Evolutionary conservation across 37 sponge, comb jelly and placozoan genomes (phyloP), one percentile per base, ranked within the genome.

Genomic region (Eunapius fragilis): DNA sequence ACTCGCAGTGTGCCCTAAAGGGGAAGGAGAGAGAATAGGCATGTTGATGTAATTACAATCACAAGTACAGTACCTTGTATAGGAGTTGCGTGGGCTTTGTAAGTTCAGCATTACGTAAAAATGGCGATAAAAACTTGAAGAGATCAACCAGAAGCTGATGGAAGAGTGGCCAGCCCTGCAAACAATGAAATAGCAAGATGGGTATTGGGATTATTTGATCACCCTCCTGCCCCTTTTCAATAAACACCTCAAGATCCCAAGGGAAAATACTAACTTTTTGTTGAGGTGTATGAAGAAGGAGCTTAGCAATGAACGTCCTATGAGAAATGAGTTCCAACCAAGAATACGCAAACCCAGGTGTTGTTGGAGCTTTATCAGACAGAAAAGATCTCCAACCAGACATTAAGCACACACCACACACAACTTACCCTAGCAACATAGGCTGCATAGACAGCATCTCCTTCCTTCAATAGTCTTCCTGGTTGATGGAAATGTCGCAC

Each of bases 241-340:
- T n/a, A 58, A 7, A 24, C 34, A 72, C 69, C 27, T 69, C 70
- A 80, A 6, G 25, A 12, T 12, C 4, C 34, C 6, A 32, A 13
- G n/a, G 4, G 34, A 19, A 3, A 37, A 3, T 93, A n/a, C n/a
- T 92, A 26, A 96, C 96, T 37, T 94, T 78, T 11, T 93, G 91
- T 80, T 94, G 96, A 70, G 96, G 93, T 67, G 96, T 94, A 71
- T 87, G 96, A 45, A 92, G 83, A 0, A 99, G 88, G 14, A 99
- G 83, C 49, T 96, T 93, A 38, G 91, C 83, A 19, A 99, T 90
- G 78, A 99, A 95, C 25, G 88, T 90, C 47, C 99, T 70, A 74
- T 99, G 99, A 33, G 98, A 95, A 47, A 97, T 90, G 74, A 99
- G 95, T 73, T 99, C 99, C 80, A 99, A 86, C 99, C 99, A 99